Base-by-base conservation (phyloP, 2,113 vertebrate genomes). In the Spea bombifrons region DNA sequence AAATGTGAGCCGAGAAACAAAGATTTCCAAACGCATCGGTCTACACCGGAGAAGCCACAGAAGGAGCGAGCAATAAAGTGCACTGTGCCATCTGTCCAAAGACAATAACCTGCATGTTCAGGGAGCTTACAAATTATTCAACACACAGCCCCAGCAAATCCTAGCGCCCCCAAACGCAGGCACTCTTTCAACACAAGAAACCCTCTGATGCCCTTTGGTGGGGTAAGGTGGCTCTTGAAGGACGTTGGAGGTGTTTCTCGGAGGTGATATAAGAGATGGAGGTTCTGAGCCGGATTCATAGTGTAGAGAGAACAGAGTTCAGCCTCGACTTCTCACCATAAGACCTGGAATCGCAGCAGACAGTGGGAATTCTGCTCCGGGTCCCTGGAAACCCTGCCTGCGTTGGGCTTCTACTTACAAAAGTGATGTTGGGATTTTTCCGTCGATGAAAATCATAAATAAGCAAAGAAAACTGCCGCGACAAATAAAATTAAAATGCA, bases 51-150 rank as follows among this genome's bases (percentile, higher is more conserved):
- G 91, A 91, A 88, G 91, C 90, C 93, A 91, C 94, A 95, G 94
- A 96, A 96, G 96, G 95, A 94, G 94, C 91, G 92, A 93, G 93
- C 92, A 92, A 92, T 95, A 95, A 96, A 95, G 93, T 88, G 93
- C 89, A 89, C 90, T 87, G 92, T 92, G 89, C 95, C 95, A 95
- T 96, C 95, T 96, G 94, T 93, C 92, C 91, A 88, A 92, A 92
- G 94, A 93, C 93, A 94, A 94, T 94, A 95, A 94, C 92, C 93
- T 94, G 91, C 88, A 87, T 90, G 93, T 91, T 91, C 87, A 89
- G 90, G 91, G 91, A 90, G 90, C 92, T 92, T 92, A 88, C 90
- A 91, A 90, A 94, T 96, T 93, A 95, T 92, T 94, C 90, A 94
- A 94, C 90, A 91, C 91, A 90, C 90, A 92, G 89, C 89, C 91